phyloP scores from a whole-genome alignment of 1,140 invertebrate species.

The Streblospio benedicti region DNA sequence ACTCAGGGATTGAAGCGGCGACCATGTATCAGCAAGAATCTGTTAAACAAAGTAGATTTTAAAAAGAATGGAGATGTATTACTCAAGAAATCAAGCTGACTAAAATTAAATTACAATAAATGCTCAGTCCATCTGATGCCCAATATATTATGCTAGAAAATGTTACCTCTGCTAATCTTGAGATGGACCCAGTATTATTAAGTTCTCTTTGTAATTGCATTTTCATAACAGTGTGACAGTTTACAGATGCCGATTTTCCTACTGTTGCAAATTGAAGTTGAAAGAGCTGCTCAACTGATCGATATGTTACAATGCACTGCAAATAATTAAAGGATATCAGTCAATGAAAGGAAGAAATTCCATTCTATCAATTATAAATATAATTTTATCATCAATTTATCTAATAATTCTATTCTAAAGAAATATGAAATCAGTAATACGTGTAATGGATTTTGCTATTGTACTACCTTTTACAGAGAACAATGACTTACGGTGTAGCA shows the following conservation, averaged over 20 bases:
- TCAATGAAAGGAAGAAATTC: no score
- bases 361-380: no score
- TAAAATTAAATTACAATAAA: no score
- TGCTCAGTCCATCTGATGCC: no score
- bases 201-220: slow-evolving; percentile 72
- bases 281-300: slow-evolving; percentile 61
- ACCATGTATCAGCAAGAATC: slow-evolving; percentile 39
- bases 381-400: no score
- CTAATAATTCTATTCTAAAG: no score
- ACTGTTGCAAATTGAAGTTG: slow-evolving; percentile 57
- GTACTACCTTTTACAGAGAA: no score
- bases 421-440: no score
- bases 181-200: slow-evolving; percentile 63
- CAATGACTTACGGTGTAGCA: slow-evolving; percentile 42
- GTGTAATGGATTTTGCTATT: no score
- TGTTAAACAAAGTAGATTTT: slow-evolving; percentile 9
- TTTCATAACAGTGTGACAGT: slow-evolving; percentile 69
- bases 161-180: slow-evolving; percentile 64
- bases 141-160: not conserved
- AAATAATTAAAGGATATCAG: slow-evolving; percentile 5
- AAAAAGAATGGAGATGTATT: slow-evolving; percentile 5
- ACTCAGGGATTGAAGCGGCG: slow-evolving; percentile 36
- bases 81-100: not conserved
- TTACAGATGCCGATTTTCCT: slow-evolving; percentile 48
- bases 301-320: slow-evolving; percentile 62